Base-by-base conservation (phyloP, 1,140 invertebrate species). In the Brachionus sp. region DNA sequence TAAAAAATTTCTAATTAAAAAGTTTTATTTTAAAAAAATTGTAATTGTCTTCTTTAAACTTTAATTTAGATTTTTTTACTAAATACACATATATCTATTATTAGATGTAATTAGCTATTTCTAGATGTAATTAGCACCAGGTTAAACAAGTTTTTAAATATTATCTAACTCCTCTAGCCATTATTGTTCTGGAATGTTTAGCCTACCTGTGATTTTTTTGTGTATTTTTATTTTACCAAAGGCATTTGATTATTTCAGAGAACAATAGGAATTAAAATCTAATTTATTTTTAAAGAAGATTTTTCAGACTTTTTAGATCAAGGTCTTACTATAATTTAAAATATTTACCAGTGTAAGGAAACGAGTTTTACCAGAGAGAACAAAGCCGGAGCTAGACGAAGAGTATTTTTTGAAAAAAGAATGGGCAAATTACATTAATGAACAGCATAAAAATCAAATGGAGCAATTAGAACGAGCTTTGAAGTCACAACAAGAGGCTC, bases 331-430 rank as follows among this genome's bases (percentile, higher is more conserved):
- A 4, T 33, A 37, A 66, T 19, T 66, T 12, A 5, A 53, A 44
- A n/a, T 35, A 68, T 68, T 68, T 37, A 5, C 10, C 10, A 83
- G 57, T 16, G 13, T 42, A 12, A 83, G 80, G n/a, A 50, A 83
- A 53, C 39, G 80, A 2, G 16, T 25, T n/a, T 10, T 19, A 19
- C 13, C 25, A n/a, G 37, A 33, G 23, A n/a, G 9, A n/a, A 16
- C 39, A 2, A 68, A 83, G 19, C 10, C 10, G 19, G 35, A 83
- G n/a, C n/a, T 68, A 12, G 80, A 83, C 16, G 57, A 68, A 23
- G 57, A 66, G 13, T 57, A 70, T 23, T 83, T 83, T 53, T 57
- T 83, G 42, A 83, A 75, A 44, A 53, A 70, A 62, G 66, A 83
- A 44, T 83, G 82, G 66, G 39, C 82, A n/a, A 83, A 13, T 33